Conservation (phyloP, 2,797 vertebrate genomes). For the Eurystomus glaucurus region DNA sequence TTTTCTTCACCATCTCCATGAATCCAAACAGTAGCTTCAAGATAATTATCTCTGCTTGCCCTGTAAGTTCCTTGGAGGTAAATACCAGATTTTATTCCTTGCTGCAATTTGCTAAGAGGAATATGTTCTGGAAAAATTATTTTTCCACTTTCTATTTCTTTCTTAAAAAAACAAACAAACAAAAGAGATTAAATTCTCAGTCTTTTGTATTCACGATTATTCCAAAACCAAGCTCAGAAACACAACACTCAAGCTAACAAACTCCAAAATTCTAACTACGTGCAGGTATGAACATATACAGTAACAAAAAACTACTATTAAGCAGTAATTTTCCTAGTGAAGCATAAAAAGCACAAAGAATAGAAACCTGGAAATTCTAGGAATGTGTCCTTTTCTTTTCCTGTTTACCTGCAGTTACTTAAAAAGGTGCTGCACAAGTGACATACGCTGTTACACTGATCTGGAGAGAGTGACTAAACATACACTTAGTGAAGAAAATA, state of each 20-base stretch:
- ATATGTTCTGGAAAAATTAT: conserved; percentile 95
- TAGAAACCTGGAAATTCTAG: not conserved
- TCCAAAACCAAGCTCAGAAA: not conserved
- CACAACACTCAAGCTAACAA: not conserved
- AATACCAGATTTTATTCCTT: conserved; percentile 92
- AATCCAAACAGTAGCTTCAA: conserved; percentile 95
- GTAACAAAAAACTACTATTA: not conserved
- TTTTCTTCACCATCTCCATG: conserved; percentile 90
- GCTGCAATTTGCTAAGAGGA: conserved; percentile 93
- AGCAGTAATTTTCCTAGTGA: not conserved
- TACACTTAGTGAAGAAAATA: not conserved
- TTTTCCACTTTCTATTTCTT: conserved; percentile 90
- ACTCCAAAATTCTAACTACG: not conserved
- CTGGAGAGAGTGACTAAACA: not conserved
- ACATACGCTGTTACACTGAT: not conserved
- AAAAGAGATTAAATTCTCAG: not conserved
- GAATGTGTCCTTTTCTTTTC: not conserved
- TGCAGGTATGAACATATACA: not conserved
- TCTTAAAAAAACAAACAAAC: conserved; percentile 78
- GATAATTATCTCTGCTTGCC: conserved; percentile 96
- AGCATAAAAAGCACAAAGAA: not conserved
- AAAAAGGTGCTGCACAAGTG: not conserved
- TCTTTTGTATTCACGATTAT: not conserved
- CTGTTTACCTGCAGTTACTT: not conserved
- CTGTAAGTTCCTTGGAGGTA: conserved; percentile 95